These are phyloP conservation scores for Portevinia maculata DNA, from an alignment of 2,888 invertebrate species.

Conservation along the genomic window DNA sequence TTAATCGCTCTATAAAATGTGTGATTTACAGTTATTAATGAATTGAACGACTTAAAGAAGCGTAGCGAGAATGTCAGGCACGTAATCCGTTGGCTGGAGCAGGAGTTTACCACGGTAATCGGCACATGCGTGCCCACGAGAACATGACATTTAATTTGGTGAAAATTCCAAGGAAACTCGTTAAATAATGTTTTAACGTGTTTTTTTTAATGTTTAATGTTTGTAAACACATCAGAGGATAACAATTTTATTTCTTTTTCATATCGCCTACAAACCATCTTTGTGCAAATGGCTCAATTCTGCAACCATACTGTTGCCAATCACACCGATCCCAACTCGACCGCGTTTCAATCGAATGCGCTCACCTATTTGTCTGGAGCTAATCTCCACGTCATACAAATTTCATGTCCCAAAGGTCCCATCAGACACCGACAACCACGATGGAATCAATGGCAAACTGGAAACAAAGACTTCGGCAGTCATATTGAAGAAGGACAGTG, in stretches of 20 bases:
- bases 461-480: constrained; percentile 76
- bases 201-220: too few relatives aligned
- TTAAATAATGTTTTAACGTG: too few relatives aligned
- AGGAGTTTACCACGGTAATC: constrained; percentile 93
- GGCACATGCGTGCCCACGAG: constrained; percentile 94
- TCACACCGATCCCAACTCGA: too few relatives aligned
- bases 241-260: too few relatives aligned
- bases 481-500: constrained; percentile 76
- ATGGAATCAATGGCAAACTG: constrained; percentile 77
- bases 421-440: constrained; percentile 77
- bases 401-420: constrained; percentile 84
- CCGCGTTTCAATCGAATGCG: constrained; percentile 83
- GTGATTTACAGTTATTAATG: constrained; percentile 93
- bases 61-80: constrained; percentile 93
- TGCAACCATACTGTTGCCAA: constrained; percentile 82
- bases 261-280: constrained; percentile 82
- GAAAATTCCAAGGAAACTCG: constrained; percentile 90
- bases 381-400: constrained; percentile 81
- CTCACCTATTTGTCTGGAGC: constrained; percentile 91
- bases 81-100: constrained; percentile 96
- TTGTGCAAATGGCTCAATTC: constrained; percentile 82
- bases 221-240: too few relatives aligned
- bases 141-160: too few relatives aligned
- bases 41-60: constrained; percentile 94
- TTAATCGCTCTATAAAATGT: too few relatives aligned